Evolutionary conservation across 2,888 invertebrate genomes (phyloP), one percentile per base, ranked within the genome.

Genomic region (Linnaemya tessellans): DNA sequence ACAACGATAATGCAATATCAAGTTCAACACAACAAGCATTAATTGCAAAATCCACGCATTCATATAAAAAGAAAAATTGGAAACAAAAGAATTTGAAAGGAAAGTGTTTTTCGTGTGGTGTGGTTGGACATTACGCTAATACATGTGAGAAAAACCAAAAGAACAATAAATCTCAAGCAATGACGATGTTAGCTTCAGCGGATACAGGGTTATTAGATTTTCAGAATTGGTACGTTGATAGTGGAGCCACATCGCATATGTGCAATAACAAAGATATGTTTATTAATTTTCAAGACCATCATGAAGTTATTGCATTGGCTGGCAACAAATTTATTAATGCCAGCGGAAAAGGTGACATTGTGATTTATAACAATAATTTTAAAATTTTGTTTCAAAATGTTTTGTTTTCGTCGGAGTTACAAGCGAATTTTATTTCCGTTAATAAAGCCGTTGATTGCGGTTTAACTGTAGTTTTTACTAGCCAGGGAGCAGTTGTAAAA

Each of bases 391-490:
- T 30, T 30, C 30, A 30, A 30, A 30, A 30, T 30, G 30, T 30
- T 30, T 30, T 30, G 30, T 30, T 30, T 30, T 30, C 30, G 30
- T 5, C 30, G 30, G 30, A 30, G 30, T 30, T 30, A 30, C 30
- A 30, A 30, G 30, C 30, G 30, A 30, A 84, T 49, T 80, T 84
- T 62, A 73, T 84, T 35, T 84, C 80, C 51, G 82, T 84, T n/a
- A 74, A 79, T 62, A 87, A 79, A 81, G 81, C 60, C 46, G 86
- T 86, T 18, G 85, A 85, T 22, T 80, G 79, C 35, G 80, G 77
- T 4, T 79, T 87, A 11, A 78, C 71, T 38, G 80, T 68, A 2
- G 38, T 20, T 58, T 84, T 87, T 49, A 30, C 77, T 71, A 49
- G 43, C 22, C 51, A 78, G 30, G 43, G 35, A 20, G 84, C 75